Conservation (phyloP, 2,797 vertebrate genomes). For the Sebastes aleutianus region DNA sequence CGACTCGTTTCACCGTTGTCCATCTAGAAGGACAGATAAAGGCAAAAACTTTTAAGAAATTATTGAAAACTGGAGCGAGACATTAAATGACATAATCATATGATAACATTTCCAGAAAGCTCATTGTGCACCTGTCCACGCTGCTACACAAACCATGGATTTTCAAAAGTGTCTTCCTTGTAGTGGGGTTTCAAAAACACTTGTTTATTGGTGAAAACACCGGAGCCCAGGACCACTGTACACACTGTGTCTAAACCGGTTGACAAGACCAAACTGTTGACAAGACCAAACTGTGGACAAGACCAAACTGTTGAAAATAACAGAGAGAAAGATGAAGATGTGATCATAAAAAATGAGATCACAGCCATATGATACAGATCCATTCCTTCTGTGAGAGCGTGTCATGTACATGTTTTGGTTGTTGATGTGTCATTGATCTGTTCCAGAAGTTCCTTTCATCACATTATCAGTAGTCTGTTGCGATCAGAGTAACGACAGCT, state of each 20-base stretch:
- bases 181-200: neutral
- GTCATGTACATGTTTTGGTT: neutral
- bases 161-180: neutral
- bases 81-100: neutral
- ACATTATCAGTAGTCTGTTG: neutral
- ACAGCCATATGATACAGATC: neutral
- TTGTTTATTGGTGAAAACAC: neutral
- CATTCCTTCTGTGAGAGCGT: neutral
- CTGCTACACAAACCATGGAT: neutral
- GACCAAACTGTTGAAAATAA: neutral
- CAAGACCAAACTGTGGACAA: neutral
- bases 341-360: neutral
- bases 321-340: neutral
- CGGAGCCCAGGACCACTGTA: neutral
- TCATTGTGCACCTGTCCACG: neutral
- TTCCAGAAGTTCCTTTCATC: neutral
- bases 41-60: neutral
- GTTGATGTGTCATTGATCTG: neutral
- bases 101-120: neutral
- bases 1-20: neutral
- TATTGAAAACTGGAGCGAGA: neutral
- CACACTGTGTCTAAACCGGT: neutral
- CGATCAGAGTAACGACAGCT: slow-evolving; percentile 23
- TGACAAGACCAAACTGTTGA: neutral
- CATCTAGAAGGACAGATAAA: neutral